Evolutionary conservation across 2,113 vertebrate genomes (phyloP).

Genomic region (human (Homo sapiens)): GRCh38 chr5:93091001-93091500

Average conservation of each 20-base stretch:
- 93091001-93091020: slow-evolving; percentile 1
- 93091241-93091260: slow-evolving; percentile 80
- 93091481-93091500: slow-evolving; percentile 82
- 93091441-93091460: slow-evolving; percentile 75
- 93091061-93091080: background rate
- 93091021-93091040: background rate
- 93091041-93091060: slow-evolving; percentile 27
- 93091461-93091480: slow-evolving; percentile 71
- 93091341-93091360: slow-evolving; percentile 64
- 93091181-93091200: slow-evolving; percentile 66
- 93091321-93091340: slow-evolving; percentile 67
- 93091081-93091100: slow-evolving; percentile 60
- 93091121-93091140: slow-evolving; percentile 69
- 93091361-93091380: slow-evolving; percentile 73
- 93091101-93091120: slow-evolving; percentile 71
- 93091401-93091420: slow-evolving; percentile 61
- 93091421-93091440: slow-evolving; percentile 76
- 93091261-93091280: slow-evolving; percentile 78
- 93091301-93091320: slow-evolving; percentile 76
- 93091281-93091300: slow-evolving; percentile 79
- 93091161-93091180: slow-evolving; percentile 77
- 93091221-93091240: slow-evolving; percentile 79
- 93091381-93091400: slow-evolving; percentile 66
- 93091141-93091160: slow-evolving; percentile 73
- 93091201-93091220: slow-evolving; percentile 76